phyloP scores from a whole-genome alignment of 1,140 invertebrate species.

The Drosophila setifemur region DNA sequence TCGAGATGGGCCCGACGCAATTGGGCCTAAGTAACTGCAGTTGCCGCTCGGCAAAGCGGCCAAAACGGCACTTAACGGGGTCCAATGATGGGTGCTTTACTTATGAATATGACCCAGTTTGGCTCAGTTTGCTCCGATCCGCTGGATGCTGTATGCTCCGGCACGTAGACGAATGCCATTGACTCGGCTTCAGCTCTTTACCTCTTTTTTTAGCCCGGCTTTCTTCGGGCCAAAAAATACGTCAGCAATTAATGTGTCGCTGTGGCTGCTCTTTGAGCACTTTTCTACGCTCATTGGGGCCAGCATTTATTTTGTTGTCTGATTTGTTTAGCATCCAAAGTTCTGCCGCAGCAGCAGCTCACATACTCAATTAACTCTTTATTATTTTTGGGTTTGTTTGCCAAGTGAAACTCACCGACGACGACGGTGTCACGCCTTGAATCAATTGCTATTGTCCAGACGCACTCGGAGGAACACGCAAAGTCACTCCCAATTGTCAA shows the following conservation, averaged over 20 bases:
- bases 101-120: slow-evolving; percentile 80
- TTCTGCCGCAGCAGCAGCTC: slow-evolving; percentile 38
- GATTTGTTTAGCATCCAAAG: slow-evolving; percentile 68
- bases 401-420: slow-evolving; percentile 65
- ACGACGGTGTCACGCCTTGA: slow-evolving; percentile 61
- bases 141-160: slow-evolving; percentile 13
- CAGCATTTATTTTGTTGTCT: slow-evolving; percentile 59
- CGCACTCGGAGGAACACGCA: slow-evolving; percentile 32
- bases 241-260: slow-evolving; percentile 74
- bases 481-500: slow-evolving; percentile 44
- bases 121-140: slow-evolving; percentile 30
- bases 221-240: slow-evolving; percentile 57
- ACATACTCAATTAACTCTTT: slow-evolving; percentile 7
- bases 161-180: slow-evolving; percentile 21
- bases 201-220: too few relatives aligned
- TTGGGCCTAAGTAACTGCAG: slow-evolving; percentile 60
- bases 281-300: slow-evolving; percentile 65
- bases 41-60: slow-evolving; percentile 18
- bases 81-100: slow-evolving; percentile 62
- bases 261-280: slow-evolving; percentile 50
- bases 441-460: slow-evolving; percentile 58
- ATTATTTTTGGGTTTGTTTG: slow-evolving; percentile 29
- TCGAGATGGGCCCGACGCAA: slow-evolving; percentile 48
- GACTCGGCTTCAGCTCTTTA: too few relatives aligned
- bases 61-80: slow-evolving; percentile 54